Evolutionary conservation across 1,140 invertebrate species (phyloP).

Genomic region (Heliothis virescens): DNA sequence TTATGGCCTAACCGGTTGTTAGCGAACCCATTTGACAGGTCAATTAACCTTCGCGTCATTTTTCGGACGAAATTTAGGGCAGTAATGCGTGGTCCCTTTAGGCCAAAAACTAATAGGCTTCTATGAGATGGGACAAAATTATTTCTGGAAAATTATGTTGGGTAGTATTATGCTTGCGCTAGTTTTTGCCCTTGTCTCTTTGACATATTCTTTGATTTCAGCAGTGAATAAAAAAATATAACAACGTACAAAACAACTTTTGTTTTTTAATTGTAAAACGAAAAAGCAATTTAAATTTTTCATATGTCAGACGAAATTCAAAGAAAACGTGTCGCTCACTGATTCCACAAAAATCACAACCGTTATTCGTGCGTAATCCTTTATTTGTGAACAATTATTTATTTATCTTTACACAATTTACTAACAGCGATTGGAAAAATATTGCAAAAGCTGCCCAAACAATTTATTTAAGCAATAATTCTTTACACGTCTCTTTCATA

Average conservation of each 20-base stretch:
- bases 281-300: too few relatives aligned
- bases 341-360: too few relatives aligned
- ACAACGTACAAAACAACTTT: too few relatives aligned
- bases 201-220: too few relatives aligned
- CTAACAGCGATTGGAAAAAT: not conserved
- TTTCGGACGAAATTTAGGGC: not conserved
- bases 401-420: not conserved
- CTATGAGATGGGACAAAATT: not conserved
- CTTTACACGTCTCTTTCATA: conserved; percentile 43
- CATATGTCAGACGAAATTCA: too few relatives aligned
- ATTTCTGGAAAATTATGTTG: too few relatives aligned
- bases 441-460: not conserved
- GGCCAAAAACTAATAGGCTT: not conserved
- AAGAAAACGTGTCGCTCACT: too few relatives aligned
- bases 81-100: not conserved
- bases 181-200: too few relatives aligned
- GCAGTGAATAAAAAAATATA: too few relatives aligned
- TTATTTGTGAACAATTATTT: too few relatives aligned
- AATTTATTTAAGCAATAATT: conserved; percentile 45
- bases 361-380: not conserved
- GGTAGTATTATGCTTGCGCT: too few relatives aligned
- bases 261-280: too few relatives aligned
- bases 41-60: conserved; percentile 23
- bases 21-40: conserved; percentile 14
- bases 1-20: conserved; percentile 4